A percentile compares a stretch with the other conserved stretches of the same genome.
Evolutionary conservation across 2,113 vertebrate genomes (phyloP).

Genomic region (Vidua chalybeata): DNA sequence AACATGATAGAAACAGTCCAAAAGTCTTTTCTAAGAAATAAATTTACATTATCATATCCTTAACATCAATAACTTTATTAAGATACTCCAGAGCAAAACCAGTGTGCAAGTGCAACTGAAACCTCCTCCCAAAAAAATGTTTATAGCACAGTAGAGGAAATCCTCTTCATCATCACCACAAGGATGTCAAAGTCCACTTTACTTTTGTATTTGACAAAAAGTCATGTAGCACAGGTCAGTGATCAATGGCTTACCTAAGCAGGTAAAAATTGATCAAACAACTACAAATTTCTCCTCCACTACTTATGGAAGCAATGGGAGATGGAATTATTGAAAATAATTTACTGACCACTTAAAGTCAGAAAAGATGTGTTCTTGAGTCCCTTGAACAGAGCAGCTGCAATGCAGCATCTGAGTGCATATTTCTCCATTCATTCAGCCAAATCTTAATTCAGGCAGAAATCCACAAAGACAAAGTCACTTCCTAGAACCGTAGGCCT

Average conservation of each 20-base stretch:
- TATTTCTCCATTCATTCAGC: neutral
- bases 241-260: neutral
- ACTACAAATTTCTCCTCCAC: neutral
- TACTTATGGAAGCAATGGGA: neutral
- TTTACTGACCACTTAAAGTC: neutral
- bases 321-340: neutral
- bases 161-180: neutral
- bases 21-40: neutral
- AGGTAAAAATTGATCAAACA: neutral
- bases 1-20: neutral
- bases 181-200: neutral
- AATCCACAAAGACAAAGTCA: neutral
- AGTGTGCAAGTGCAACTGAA: neutral
- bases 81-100: neutral
- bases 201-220: neutral
- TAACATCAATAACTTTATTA: neutral
- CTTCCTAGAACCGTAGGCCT: neutral
- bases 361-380: neutral
- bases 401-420: neutral
- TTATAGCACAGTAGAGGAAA: neutral
- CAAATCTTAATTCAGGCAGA: neutral
- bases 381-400: neutral
- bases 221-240: neutral
- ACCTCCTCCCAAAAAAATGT: neutral
- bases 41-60: neutral